Evolutionary conservation across 2,888 invertebrate species (phyloP), one percentile per base, ranked within the genome.

Genomic region (Heliconius ismenius): DNA sequence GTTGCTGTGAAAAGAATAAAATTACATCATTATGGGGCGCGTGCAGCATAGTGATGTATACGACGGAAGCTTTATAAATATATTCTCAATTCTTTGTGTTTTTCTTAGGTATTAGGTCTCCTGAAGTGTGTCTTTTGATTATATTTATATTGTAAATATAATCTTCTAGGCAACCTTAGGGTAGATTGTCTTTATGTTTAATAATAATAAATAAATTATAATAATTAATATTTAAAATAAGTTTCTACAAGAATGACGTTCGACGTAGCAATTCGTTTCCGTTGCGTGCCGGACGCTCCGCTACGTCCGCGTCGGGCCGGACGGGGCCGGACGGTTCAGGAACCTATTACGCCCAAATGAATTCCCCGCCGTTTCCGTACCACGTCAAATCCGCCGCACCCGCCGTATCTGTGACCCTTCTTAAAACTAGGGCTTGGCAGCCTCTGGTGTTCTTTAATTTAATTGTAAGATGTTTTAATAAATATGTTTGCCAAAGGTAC

Each of bases 311-410:
- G 84, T 86, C 83, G 84, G 84, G 83, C 84, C 90, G 90, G 90
- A 90, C 89, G 88, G 86, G 85, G 83, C 91, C 92, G 92, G 91
- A 91, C 89, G 85, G 88, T 87, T 88, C 93, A 91, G 93, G 93
- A 93, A 92, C 92, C 90, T 93, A 94, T 93, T 93, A 93, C 93
- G 93, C 92, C 92, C 92, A 92, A 94, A 94, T 93, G 92, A 93
- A 93, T 93, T 92, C 91, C 87, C 89, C 87, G 89, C 88, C 90
- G 92, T 92, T 92, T 93, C 93, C 93, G 92, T 91, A 82, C 89
- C 88, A 88, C 90, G 92, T 90, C 90, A 90, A 91, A 91, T 90
- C 92, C 91, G 86, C 83, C 82, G 80, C 80, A 86, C 87, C 86
- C 90, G 86, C 89, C 91, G 89, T 62, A 73, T 60, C 60, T 73